phyloP scores from a whole-genome alignment of 2,797 vertebrate species.

The Rallus crepitans region DNA sequence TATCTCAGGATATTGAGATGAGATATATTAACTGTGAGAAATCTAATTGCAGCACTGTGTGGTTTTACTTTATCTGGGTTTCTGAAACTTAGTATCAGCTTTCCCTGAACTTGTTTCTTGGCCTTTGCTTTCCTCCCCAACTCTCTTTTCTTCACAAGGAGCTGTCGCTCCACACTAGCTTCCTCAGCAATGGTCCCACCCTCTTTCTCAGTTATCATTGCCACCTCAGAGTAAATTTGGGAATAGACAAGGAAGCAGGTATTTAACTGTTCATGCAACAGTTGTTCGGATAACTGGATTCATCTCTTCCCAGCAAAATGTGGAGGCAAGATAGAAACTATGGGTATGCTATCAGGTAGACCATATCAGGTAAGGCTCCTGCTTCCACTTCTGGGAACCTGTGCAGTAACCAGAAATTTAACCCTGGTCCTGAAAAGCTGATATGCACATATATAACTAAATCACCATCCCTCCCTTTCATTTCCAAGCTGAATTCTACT shows the following conservation, averaged over 20 bases:
- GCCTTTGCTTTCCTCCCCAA: not conserved
- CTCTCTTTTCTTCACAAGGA: not conserved
- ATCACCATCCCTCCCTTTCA: not conserved
- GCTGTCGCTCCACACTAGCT: not conserved
- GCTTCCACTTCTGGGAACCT: not conserved
- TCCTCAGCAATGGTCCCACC: not conserved
- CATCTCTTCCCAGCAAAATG: not conserved
- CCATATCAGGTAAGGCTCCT: accelerated
- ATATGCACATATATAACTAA: not conserved
- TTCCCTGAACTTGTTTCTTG: not conserved
- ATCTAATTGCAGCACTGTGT: not conserved
- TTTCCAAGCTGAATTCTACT: not conserved
- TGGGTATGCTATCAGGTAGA: not conserved
- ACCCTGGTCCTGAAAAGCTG: not conserved
- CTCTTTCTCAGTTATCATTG: not conserved
- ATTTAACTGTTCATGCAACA: not conserved
- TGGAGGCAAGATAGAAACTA: not conserved
- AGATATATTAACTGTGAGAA: not conserved
- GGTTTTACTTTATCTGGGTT: not conserved
- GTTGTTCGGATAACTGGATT: not conserved
- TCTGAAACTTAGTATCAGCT: not conserved
- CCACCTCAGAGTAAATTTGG: not conserved
- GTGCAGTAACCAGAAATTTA: not conserved
- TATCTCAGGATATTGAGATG: not conserved
- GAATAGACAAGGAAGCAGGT: not conserved